A percentile compares a stretch with the other conserved stretches of the same genome.
Conservation (phyloP, 30 jellyfish, hydroid and myxozoan genomes). For the Aurelia aurita complex sp. Pacific region DNA sequence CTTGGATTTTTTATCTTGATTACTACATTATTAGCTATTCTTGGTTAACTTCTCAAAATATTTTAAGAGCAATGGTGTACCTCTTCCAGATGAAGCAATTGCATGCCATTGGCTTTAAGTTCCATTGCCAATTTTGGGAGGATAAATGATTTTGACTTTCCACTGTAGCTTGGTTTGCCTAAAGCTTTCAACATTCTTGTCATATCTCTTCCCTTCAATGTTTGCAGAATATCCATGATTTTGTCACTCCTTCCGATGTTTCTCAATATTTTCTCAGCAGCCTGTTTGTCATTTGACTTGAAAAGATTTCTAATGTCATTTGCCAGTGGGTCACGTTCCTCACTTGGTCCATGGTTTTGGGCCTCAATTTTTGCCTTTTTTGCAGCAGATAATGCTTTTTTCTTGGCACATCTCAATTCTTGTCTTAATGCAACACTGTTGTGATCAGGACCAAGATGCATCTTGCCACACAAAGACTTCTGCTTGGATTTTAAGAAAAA, state of each 20-base stretch:
- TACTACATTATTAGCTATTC: background rate
- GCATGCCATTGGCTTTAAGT: conserved; percentile 7
- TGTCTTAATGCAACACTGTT: background rate
- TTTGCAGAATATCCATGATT: background rate
- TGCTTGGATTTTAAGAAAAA: background rate
- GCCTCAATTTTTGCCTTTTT: background rate
- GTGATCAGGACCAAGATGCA: conserved; percentile 6
- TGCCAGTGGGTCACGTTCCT: background rate
- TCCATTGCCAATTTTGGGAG: conserved; percentile 3
- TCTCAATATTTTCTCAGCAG: background rate
- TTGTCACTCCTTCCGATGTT: conserved; percentile 3
- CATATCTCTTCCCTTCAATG: background rate
- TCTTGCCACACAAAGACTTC: conserved; percentile 7
- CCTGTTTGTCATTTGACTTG: conserved; percentile 8
- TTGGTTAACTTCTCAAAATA: background rate
- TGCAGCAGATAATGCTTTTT: background rate
- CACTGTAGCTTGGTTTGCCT: conserved; percentile 12
- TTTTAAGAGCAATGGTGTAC: background rate
- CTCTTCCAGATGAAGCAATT: background rate
- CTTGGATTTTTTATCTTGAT: too few relatives aligned
- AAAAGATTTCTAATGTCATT: background rate
- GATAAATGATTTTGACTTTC: background rate
- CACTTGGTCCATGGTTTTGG: background rate
- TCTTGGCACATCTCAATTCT: background rate
- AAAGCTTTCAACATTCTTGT: background rate